Conservation (phyloP, 2,888 invertebrate genomes). For the Halictus ligatus region DNA sequence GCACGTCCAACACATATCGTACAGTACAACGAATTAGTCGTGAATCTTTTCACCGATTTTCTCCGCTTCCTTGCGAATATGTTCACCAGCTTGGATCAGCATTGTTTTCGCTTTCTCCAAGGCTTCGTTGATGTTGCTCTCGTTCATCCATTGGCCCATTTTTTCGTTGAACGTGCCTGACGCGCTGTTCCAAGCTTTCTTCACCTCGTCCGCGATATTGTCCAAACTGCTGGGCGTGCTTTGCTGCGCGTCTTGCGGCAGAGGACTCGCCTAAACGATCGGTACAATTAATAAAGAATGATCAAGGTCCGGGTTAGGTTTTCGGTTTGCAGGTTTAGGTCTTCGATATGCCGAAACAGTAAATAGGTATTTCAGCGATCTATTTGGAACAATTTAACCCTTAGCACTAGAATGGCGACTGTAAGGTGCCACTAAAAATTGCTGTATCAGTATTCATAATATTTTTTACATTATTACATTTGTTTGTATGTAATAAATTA, state of each 20-base stretch:
- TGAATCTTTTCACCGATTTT: constrained; percentile 69
- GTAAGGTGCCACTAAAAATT: too few relatives aligned
- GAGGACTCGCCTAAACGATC: constrained; percentile 46
- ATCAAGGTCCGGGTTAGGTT: too few relatives aligned
- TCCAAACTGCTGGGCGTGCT: neutral
- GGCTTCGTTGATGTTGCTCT: constrained; percentile 67
- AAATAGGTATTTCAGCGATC: too few relatives aligned
- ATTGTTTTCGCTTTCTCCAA: constrained; percentile 64
- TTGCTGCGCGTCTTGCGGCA: constrained; percentile 28
- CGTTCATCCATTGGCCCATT: constrained; percentile 60
- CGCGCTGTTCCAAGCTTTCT: constrained; percentile 53
- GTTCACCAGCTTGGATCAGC: constrained; percentile 66
- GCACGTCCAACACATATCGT: neutral
- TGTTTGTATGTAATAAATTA: too few relatives aligned
- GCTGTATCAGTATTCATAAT: too few relatives aligned
- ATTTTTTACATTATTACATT: too few relatives aligned
- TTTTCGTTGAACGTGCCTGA: constrained; percentile 60
- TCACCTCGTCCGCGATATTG: neutral
- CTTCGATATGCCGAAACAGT: too few relatives aligned
- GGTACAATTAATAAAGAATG: neutral
- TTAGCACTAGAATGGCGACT: too few relatives aligned
- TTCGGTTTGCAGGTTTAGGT: too few relatives aligned
- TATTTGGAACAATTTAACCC: too few relatives aligned
- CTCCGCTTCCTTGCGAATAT: constrained; percentile 64
- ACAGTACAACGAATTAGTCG: constrained; percentile 16